phyloP scores from a whole-genome alignment of 2,888 invertebrate species.

The Lycophotia porphyrea region DNA sequence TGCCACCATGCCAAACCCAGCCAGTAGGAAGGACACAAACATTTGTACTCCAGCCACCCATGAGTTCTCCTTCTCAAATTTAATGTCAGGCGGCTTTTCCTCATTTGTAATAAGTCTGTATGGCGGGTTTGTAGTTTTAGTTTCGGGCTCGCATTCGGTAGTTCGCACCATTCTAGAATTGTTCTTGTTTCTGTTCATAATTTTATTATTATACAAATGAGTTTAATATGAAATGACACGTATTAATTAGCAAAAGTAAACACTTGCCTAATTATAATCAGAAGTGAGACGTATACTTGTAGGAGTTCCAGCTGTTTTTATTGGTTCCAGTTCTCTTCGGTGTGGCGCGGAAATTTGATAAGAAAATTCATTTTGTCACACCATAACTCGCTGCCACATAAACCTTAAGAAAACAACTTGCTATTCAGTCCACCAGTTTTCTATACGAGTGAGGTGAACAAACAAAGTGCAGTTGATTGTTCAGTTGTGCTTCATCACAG shows the following conservation, averaged over 20 bases:
- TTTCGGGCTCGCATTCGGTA: slow-evolving; percentile 73
- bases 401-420: slow-evolving; percentile 31
- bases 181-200: slow-evolving; percentile 88
- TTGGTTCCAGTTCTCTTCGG: slow-evolving; percentile 23
- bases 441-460: slow-evolving; percentile 1
- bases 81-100: slow-evolving; percentile 84
- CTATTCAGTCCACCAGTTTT: slow-evolving; percentile 18
- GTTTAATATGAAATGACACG: slow-evolving; percentile 57
- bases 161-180: slow-evolving; percentile 80
- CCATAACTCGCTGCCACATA: slow-evolving; percentile 32
- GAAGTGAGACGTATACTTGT: slow-evolving; percentile 40
- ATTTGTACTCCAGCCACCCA: slow-evolving; percentile 94
- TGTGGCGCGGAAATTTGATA: slow-evolving; percentile 29
- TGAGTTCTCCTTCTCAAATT: slow-evolving; percentile 89
- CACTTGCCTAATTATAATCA: slow-evolving; percentile 51
- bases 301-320: slow-evolving; percentile 44
- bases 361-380: slow-evolving; percentile 52
- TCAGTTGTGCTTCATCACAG: slow-evolving; percentile 2
- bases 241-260: slow-evolving; percentile 46
- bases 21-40: slow-evolving; percentile 95
- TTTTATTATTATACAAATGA: slow-evolving; percentile 67
- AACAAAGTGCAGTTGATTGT: slow-evolving; percentile 19
- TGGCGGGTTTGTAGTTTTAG: slow-evolving; percentile 72
- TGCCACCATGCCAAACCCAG: slow-evolving; percentile 97
- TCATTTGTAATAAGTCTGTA: slow-evolving; percentile 80